Conservation (phyloP, 37 sponge, comb jelly and placozoan genomes). For the Amphimedon queenslandica region DNA sequence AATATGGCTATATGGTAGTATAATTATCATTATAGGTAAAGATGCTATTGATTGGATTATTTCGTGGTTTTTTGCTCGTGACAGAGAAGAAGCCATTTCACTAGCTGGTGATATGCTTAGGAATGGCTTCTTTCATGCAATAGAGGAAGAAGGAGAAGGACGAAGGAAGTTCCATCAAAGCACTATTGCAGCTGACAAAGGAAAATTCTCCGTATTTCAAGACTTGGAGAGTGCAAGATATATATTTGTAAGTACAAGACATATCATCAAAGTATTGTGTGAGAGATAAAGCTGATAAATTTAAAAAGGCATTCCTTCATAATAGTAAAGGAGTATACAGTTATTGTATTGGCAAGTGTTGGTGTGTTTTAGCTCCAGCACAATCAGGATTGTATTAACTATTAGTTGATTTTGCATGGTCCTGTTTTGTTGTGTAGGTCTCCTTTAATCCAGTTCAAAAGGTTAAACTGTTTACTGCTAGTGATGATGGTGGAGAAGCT, state of each 20-base stretch:
- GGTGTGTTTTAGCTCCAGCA: not conserved
- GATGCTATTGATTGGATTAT: constrained; percentile 49
- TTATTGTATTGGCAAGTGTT: too few relatives aligned
- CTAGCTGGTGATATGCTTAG: constrained; percentile 34
- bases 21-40: constrained; percentile 1
- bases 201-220: not conserved
- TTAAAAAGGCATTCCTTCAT: constrained; percentile 59
- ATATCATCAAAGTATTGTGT: not conserved
- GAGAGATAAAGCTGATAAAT: constrained; percentile 1
- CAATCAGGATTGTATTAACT: not conserved
- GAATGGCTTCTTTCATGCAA: constrained; percentile 45
- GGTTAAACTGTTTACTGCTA: too few relatives aligned
- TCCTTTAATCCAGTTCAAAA: too few relatives aligned
- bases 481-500: too few relatives aligned
- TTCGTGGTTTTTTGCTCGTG: constrained; percentile 46
- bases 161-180: not conserved
- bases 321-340: too few relatives aligned
- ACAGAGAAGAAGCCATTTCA: constrained; percentile 12
- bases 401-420: not conserved
- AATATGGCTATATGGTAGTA: not conserved
- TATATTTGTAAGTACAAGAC: constrained; percentile 46
- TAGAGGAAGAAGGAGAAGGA: not conserved
- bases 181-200: not conserved
- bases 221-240: constrained; percentile 39
- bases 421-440: too few relatives aligned